Percentiles rank a stretch among this genome's conserved stretches.
These are phyloP conservation scores for Melieria omissa DNA, from an alignment of 2,888 invertebrate species.

Conservation along the genomic window DNA sequence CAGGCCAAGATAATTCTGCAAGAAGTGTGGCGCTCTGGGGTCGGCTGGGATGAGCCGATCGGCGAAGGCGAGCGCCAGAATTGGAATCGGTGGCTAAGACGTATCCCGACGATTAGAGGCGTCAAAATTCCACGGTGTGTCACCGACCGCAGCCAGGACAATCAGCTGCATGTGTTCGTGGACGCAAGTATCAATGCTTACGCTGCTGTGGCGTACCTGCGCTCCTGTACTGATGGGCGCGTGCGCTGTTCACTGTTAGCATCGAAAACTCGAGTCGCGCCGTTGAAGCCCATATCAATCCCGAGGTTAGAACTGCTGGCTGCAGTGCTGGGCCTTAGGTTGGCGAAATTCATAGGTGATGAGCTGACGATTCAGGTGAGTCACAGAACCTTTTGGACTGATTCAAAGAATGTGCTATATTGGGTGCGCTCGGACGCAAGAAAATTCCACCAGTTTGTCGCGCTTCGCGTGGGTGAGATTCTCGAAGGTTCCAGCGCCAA, in stretches of 20 bases:
- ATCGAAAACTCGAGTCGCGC: background rate
- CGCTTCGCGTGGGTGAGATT: no score
- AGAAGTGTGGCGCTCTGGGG: slow-evolving; percentile 23
- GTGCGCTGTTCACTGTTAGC: no score
- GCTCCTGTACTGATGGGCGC: no score
- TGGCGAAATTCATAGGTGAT: background rate
- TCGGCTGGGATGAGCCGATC: slow-evolving; percentile 25
- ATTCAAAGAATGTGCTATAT: no score
- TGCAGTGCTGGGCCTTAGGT: slow-evolving; percentile 1
- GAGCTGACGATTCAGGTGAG: no score
- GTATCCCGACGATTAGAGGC: background rate
- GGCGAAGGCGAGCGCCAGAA: background rate
- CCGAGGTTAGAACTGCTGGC: background rate
- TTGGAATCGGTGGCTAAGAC: slow-evolving; percentile 15
- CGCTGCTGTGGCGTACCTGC: slow-evolving; percentile 6
- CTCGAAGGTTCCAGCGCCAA: no score
- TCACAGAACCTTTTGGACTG: background rate
- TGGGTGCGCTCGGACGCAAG: no score
- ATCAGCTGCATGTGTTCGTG: background rate
- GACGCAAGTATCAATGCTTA: slow-evolving; percentile 3
- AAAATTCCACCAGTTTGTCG: no score
- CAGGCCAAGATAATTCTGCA: slow-evolving; percentile 21
- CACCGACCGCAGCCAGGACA: background rate
- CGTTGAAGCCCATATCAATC: no score
- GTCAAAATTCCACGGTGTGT: background rate